Conservation (phyloP, 2,113 vertebrate genomes). For the Columba livia region DNA sequence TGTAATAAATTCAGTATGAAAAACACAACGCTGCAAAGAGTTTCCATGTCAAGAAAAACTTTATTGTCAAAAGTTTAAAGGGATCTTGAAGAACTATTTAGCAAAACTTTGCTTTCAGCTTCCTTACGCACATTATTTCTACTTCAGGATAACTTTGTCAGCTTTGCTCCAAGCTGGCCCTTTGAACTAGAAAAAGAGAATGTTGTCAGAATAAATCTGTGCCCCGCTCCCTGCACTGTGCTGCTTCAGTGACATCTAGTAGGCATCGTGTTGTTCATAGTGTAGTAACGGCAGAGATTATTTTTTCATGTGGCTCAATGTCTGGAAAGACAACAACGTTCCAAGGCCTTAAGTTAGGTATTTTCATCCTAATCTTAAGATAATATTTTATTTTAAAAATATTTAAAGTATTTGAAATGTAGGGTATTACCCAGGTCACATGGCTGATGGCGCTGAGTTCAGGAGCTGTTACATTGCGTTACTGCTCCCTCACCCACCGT, state of each 20-base stretch:
- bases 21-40: background rate
- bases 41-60: background rate
- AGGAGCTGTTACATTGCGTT: background rate
- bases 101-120: background rate
- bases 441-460: background rate
- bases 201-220: background rate
- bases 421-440: background rate
- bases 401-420: background rate
- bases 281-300: background rate
- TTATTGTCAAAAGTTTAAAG: background rate
- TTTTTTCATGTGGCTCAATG: background rate
- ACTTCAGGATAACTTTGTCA: background rate
- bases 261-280: background rate
- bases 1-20: background rate
- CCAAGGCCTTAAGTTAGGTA: background rate
- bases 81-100: background rate
- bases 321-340: background rate
- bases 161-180: background rate
- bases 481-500: background rate
- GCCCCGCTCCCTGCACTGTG: fast-evolving
- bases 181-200: background rate
- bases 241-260: background rate
- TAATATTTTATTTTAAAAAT: background rate
- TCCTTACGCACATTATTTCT: background rate
- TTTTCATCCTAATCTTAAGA: background rate